Conservation (phyloP, 2,888 invertebrate genomes). For the Drosophila quinaria region DNA sequence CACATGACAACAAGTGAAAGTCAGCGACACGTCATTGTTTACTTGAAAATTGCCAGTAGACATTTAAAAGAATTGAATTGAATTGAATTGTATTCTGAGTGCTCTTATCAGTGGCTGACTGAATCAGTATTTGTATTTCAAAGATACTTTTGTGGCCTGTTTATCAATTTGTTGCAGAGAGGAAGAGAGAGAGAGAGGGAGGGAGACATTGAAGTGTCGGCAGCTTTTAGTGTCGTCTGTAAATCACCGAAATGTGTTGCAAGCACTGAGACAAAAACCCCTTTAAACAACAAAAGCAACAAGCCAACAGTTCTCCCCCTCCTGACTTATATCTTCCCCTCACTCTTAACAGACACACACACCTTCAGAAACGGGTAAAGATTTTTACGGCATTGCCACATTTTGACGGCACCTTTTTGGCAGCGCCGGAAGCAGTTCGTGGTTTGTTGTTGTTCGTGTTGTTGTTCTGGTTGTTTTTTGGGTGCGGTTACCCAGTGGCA, state of each 20-base stretch:
- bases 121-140: constrained; percentile 32
- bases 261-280: constrained; percentile 33
- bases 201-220: constrained; percentile 50
- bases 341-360: neutral
- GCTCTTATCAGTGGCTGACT: constrained; percentile 40
- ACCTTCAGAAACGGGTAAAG: constrained; percentile 21
- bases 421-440: constrained; percentile 41
- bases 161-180: constrained; percentile 68
- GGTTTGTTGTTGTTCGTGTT: constrained; percentile 39
- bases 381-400: constrained; percentile 67
- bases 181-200: neutral
- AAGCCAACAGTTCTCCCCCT: constrained; percentile 7
- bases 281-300: constrained; percentile 36
- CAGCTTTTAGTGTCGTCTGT: constrained; percentile 29
- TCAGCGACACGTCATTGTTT: constrained; percentile 75
- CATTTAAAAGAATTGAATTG: constrained; percentile 1
- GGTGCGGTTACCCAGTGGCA: constrained; percentile 75
- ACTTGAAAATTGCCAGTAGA: constrained; percentile 21
- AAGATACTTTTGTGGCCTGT: constrained; percentile 39
- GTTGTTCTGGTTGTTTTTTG: constrained; percentile 25
- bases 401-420: constrained; percentile 69
- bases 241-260: constrained; percentile 27
- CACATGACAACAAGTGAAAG: constrained; percentile 68
- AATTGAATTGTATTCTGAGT: neutral
- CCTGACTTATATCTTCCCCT: too few species aligned